phyloP scores from a whole-genome alignment of 2,888 invertebrate species.

The Epirrhoe alternata region DNA sequence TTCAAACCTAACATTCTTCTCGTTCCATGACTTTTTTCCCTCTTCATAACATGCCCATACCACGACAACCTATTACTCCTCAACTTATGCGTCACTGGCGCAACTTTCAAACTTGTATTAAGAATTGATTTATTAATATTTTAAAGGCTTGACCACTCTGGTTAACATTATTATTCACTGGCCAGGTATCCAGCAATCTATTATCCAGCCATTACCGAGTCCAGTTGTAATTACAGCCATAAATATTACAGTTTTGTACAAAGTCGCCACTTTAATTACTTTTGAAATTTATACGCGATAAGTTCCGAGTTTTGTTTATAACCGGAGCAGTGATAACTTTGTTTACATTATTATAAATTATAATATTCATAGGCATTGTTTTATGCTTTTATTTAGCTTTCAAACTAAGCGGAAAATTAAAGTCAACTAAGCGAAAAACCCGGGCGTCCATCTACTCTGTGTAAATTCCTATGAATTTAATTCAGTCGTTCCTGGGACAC shows the following conservation, averaged over 20 bases:
- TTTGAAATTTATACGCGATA: slow-evolving; percentile 46
- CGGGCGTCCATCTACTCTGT: no score
- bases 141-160: not conserved
- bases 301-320: slow-evolving; percentile 34
- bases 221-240: slow-evolving; percentile 38
- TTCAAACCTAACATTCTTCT: no score
- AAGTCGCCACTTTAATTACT: slow-evolving; percentile 46
- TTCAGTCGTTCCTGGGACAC: no score
- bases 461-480: no score
- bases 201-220: slow-evolving; percentile 35
- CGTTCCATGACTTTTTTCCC: no score
- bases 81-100: no score
- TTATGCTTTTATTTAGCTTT: not conserved
- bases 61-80: no score
- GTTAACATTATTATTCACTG: not conserved
- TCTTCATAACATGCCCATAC: no score
- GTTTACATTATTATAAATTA: slow-evolving; percentile 23
- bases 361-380: not conserved
- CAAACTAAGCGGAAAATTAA: not conserved
- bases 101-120: no score
- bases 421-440: no score
- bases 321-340: slow-evolving; percentile 20
- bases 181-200: slow-evolving; percentile 14
- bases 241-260: slow-evolving; percentile 42
- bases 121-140: no score